Evolutionary conservation across 2,797 vertebrate genomes (phyloP).

Genomic region (Darevskia nairensis): DNA sequence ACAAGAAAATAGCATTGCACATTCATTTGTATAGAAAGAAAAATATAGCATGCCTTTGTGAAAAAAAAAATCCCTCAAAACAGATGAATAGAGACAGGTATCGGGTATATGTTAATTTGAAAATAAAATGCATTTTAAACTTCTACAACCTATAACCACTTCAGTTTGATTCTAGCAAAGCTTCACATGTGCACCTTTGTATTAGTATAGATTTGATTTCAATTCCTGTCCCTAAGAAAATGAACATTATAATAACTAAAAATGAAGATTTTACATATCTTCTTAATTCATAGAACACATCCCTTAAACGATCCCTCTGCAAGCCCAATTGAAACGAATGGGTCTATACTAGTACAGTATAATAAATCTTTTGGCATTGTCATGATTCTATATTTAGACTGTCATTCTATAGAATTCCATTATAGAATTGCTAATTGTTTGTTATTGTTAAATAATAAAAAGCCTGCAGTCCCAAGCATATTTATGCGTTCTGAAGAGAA

Average conservation of each 20-base stretch:
- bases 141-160: background rate
- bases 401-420: constrained; percentile 9
- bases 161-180: background rate
- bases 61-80: background rate
- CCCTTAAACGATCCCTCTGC: too few relatives aligned
- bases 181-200: background rate
- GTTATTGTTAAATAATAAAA: background rate
- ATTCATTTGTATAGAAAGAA: constrained; percentile 42
- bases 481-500: background rate
- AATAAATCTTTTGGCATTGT: constrained; percentile 24
- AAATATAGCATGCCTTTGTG: constrained; percentile 22
- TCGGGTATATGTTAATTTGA: background rate
- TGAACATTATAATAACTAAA: constrained; percentile 79
- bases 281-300: constrained; percentile 70
- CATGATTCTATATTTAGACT: background rate
- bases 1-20: constrained; percentile 39
- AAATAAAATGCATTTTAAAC: constrained; percentile 10
- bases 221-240: constrained; percentile 79
- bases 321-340: background rate
- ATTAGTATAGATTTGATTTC: constrained; percentile 55
- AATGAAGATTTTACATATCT: constrained; percentile 81
- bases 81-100: constrained; percentile 27
- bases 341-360: background rate
- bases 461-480: background rate
- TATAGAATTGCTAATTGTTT: constrained; percentile 42